Conservation (phyloP, 2,888 invertebrate genomes). For the Sminthurinus aureus region DNA sequence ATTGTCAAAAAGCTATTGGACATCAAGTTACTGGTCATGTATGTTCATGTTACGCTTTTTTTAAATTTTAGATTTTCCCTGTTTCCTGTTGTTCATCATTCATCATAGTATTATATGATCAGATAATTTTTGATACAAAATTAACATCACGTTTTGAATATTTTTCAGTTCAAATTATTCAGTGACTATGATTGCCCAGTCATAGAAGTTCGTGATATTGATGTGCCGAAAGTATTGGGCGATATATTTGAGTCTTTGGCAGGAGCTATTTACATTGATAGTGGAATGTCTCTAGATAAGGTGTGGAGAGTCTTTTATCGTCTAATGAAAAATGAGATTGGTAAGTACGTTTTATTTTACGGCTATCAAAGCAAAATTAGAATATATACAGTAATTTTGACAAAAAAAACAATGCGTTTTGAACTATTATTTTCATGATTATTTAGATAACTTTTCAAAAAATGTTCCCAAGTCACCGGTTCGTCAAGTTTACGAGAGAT, state of each 20-base stretch:
- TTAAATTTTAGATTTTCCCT: not conserved
- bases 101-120: too few species aligned
- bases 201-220: slow-evolving; percentile 75
- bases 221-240: slow-evolving; percentile 90
- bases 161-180: slow-evolving; percentile 18
- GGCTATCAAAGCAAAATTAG: not conserved
- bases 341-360: slow-evolving; percentile 61
- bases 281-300: slow-evolving; percentile 72
- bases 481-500: slow-evolving; percentile 82
- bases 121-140: not conserved
- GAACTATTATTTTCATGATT: slow-evolving; percentile 6
- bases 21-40: slow-evolving; percentile 74
- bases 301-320: slow-evolving; percentile 85
- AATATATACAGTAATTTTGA: not conserved
- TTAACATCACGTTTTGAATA: not conserved
- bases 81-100: too few species aligned
- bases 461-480: slow-evolving; percentile 90
- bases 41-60: slow-evolving; percentile 43
- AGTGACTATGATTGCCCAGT: slow-evolving; percentile 6
- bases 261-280: slow-evolving; percentile 91
- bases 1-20: slow-evolving; percentile 70
- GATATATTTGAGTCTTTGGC: slow-evolving; percentile 92
- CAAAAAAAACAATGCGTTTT: too few species aligned
- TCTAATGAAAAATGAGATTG: slow-evolving; percentile 86
- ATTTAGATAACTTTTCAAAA: slow-evolving; percentile 74